phyloP scores from a whole-genome alignment of 2,797 vertebrate species.

The Merluccius polli region DNA sequence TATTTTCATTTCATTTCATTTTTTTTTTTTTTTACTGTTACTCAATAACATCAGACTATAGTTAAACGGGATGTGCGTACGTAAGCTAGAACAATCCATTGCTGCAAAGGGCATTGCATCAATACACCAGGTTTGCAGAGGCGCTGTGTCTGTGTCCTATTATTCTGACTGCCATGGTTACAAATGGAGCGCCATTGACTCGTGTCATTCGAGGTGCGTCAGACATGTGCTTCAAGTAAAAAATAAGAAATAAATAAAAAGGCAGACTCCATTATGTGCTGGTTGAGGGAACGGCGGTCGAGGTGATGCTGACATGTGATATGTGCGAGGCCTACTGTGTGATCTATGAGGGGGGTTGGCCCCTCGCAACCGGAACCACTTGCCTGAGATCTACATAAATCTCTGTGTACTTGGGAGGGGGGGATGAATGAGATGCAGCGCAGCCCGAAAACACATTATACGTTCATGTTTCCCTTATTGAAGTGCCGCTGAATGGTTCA shows the following conservation, averaged over 20 bases:
- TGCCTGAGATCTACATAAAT: not conserved
- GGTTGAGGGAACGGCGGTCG: not conserved
- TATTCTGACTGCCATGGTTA: not conserved
- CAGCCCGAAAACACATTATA: not conserved
- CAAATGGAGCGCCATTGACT: not conserved
- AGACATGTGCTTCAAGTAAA: not conserved
- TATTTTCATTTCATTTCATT: too few relatives aligned
- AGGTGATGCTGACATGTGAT: not conserved
- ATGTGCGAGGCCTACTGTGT: not conserved
- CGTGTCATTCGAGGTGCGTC: not conserved
- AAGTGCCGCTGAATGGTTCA: constrained; percentile 29
- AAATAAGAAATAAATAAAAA: not conserved
- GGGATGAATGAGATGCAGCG: not conserved
- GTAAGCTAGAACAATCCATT: too few relatives aligned
- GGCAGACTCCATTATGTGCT: not conserved
- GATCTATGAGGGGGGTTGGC: not conserved
- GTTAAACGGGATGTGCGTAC: too few relatives aligned
- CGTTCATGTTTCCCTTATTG: constrained; percentile 25
- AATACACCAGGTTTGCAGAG: not conserved
- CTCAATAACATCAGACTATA: too few relatives aligned
- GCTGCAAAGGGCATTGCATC: too few relatives aligned
- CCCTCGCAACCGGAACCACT: not conserved
- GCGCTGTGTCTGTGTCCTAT: not conserved
- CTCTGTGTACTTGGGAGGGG: not conserved
- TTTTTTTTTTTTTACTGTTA: too few relatives aligned